phyloP scores from a whole-genome alignment of 2,797 vertebrate species.

The Squalus acanthias region DNA sequence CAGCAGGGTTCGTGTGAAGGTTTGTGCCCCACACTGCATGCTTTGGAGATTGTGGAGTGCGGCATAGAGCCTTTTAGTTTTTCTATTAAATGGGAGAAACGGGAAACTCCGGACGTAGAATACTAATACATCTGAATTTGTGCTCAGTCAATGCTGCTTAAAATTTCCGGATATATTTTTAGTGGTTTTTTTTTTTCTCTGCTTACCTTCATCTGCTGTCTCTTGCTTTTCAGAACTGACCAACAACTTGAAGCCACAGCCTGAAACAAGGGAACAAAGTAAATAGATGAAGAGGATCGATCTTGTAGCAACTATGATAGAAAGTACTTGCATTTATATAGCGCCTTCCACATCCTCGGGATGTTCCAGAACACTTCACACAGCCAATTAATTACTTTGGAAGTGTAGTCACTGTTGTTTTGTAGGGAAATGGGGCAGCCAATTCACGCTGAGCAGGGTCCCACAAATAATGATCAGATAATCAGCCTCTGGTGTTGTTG shows the following conservation, averaged over 20 bases:
- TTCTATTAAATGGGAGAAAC: not conserved
- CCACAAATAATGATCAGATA: not conserved
- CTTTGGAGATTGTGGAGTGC: not conserved
- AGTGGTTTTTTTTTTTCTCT: not conserved
- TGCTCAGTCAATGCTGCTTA: too few relatives aligned
- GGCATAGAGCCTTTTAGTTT: not conserved
- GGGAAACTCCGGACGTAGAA: not conserved
- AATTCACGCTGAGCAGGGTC: not conserved
- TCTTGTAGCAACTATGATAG: not conserved
- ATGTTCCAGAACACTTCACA: not conserved
- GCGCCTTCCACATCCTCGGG: not conserved
- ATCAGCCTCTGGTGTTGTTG: not conserved
- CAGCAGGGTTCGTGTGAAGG: not conserved
- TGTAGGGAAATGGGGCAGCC: too few relatives aligned
- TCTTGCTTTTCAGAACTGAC: slow-evolving; percentile 92
- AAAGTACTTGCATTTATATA: not conserved
- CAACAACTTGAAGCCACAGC: slow-evolving; percentile 95
- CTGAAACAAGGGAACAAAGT: slow-evolving; percentile 51
- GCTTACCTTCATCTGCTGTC: slow-evolving; percentile 84
- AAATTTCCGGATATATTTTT: not conserved
- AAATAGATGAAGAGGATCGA: not conserved
- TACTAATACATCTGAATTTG: not conserved
- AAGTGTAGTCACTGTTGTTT: not conserved
- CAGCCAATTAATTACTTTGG: not conserved
- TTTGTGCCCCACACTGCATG: not conserved